phyloP scores from a whole-genome alignment of 2,797 vertebrate genomes.

The Vireo griseus region DNA sequence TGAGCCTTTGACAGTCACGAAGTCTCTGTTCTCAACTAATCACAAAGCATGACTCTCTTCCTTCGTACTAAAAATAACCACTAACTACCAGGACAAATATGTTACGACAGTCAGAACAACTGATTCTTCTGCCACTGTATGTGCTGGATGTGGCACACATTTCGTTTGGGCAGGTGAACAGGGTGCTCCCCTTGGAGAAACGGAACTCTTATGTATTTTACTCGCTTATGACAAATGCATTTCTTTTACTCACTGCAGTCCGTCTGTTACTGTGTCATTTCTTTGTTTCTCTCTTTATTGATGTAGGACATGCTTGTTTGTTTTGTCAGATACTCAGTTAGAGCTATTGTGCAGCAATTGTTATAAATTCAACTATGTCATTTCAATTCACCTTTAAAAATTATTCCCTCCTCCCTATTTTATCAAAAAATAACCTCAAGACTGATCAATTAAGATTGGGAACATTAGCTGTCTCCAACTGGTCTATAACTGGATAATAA shows the following conservation, averaged over 20 bases:
- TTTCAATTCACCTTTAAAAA: slow-evolving; percentile 8
- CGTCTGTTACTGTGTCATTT: neutral
- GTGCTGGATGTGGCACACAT: neutral
- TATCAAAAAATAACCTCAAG: neutral
- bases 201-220: neutral
- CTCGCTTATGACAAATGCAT: neutral
- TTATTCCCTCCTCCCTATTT: neutral
- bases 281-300: neutral
- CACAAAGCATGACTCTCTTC: neutral
- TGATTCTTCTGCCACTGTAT: neutral
- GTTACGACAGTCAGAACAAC: neutral
- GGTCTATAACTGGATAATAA: neutral
- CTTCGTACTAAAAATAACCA: neutral
- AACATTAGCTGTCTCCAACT: neutral
- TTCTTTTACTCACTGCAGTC: neutral
- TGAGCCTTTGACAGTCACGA: neutral
- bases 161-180: slow-evolving; percentile 16
- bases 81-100: neutral
- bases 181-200: neutral
- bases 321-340: neutral
- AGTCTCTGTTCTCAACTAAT: neutral
- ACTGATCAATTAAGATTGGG: neutral
- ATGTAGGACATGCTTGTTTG: neutral
- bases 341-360: neutral
- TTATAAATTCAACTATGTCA: neutral